phyloP scores from a whole-genome alignment of 1,140 invertebrate species.

The Pteromalus puparum region DNA sequence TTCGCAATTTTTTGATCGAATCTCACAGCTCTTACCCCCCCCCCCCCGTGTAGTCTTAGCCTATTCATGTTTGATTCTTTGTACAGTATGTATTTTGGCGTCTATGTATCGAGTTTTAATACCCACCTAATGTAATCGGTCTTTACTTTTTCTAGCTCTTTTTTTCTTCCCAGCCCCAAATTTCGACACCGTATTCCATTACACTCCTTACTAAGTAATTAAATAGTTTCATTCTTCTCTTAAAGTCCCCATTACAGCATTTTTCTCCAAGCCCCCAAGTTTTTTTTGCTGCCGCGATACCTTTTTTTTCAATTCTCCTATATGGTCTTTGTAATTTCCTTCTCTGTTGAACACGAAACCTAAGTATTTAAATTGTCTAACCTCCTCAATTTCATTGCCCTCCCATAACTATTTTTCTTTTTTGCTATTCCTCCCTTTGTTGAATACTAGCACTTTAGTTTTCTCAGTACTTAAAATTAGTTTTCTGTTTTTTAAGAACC shows the following conservation, averaged over 20 bases:
- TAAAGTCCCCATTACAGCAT: constrained; percentile 48
- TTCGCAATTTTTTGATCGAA: no score
- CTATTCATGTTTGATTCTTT: no score
- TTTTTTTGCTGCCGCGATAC: constrained; percentile 15
- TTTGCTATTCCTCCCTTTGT: background rate
- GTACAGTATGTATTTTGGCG: constrained; percentile 12
- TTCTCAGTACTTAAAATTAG: background rate
- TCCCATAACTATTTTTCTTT: background rate
- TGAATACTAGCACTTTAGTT: background rate
- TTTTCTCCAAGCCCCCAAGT: constrained; percentile 52
- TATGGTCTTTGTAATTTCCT: background rate
- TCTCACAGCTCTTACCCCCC: no score
- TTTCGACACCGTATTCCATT: constrained; percentile 48
- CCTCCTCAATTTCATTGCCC: constrained; percentile 26
- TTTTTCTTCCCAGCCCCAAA: constrained; percentile 44
- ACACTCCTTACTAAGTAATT: constrained; percentile 24
- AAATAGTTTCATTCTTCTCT: constrained; percentile 26
- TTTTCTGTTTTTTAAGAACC: no score
- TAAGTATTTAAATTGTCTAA: constrained; percentile 42
- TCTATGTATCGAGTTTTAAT: constrained; percentile 24
- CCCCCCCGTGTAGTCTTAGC: no score
- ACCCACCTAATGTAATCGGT: constrained; percentile 30
- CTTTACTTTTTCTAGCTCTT: constrained; percentile 30
- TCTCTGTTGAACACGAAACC: background rate
- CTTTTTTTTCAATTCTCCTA: constrained; percentile 33